These are phyloP conservation scores for Drosophila helvetica DNA, from an alignment of 2,888 invertebrate species.

Conservation along the genomic window DNA sequence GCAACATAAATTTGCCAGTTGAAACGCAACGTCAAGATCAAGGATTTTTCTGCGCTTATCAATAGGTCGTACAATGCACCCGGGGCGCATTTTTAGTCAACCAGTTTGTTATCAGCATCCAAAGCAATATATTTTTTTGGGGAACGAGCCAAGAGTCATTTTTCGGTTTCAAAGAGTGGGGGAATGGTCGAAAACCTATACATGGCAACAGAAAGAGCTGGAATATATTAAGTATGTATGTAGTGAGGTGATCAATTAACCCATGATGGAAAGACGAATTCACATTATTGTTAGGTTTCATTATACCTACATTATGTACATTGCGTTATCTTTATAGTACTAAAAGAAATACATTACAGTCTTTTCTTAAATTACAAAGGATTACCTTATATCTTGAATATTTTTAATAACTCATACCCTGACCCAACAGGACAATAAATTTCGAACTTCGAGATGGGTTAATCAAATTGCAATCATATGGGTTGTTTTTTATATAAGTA, in stretches of 20 bases:
- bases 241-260: slow-evolving; percentile 22
- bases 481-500: slow-evolving; percentile 3
- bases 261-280: slow-evolving; percentile 5
- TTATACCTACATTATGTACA: no score
- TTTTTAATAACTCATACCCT: slow-evolving; percentile 3
- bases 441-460: background rate
- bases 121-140: slow-evolving; percentile 36
- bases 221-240: slow-evolving; percentile 20
- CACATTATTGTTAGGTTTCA: no score
- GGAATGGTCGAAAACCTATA: slow-evolving; percentile 2
- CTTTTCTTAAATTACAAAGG: no score
- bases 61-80: slow-evolving; percentile 77
- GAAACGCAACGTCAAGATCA: slow-evolving; percentile 78
- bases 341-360: no score
- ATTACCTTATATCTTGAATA: background rate
- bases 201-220: slow-evolving; percentile 33
- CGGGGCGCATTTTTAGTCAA: slow-evolving; percentile 72
- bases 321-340: no score
- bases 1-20: slow-evolving; percentile 59
- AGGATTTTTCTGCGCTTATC: slow-evolving; percentile 74
- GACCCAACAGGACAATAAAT: background rate
- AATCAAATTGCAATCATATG: slow-evolving; percentile 40
- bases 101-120: slow-evolving; percentile 68
- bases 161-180: slow-evolving; percentile 56
- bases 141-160: slow-evolving; percentile 33